Evolutionary conservation across 2,888 invertebrate species (phyloP).

Genomic region (Dynastes hyllus): DNA sequence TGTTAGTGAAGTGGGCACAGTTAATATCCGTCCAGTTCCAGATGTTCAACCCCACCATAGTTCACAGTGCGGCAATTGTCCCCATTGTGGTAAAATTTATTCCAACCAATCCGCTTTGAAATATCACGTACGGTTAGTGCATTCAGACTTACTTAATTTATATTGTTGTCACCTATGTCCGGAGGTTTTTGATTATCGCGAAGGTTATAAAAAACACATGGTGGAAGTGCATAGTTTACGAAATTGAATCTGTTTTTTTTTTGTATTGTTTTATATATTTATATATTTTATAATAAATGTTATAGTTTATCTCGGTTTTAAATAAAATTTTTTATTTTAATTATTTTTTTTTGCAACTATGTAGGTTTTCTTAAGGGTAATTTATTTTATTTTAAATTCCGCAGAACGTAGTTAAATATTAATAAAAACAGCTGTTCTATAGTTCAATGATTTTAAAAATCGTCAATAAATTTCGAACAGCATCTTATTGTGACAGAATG

Average conservation of each 20-base stretch:
- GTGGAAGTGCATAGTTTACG: slow-evolving; percentile 79
- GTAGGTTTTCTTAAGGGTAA: no score
- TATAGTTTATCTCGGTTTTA: slow-evolving; percentile 52
- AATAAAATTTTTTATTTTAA: not conserved
- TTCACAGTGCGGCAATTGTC: slow-evolving; percentile 77
- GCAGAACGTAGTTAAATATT: no score
- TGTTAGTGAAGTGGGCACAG: slow-evolving; percentile 31
- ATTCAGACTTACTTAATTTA: slow-evolving; percentile 80
- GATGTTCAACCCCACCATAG: slow-evolving; percentile 66
- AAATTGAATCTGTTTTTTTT: slow-evolving; percentile 68
- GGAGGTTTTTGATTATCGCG: slow-evolving; percentile 79
- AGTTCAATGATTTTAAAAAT: no score
- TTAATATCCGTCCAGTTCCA: slow-evolving; percentile 39
- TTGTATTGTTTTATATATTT: slow-evolving; percentile 58
- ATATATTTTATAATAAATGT: slow-evolving; percentile 57
- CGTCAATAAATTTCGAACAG: no score
- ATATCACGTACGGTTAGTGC: slow-evolving; percentile 80
- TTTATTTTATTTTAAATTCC: no score
- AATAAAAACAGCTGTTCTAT: no score
- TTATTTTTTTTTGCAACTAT: not conserved
- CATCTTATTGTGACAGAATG: no score
- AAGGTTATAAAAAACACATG: slow-evolving; percentile 82
- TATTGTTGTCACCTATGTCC: slow-evolving; percentile 82
- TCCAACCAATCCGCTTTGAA: slow-evolving; percentile 82
- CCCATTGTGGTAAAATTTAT: slow-evolving; percentile 81